Base-by-base conservation (phyloP, 2,888 invertebrate genomes). In the Diachrysia chrysitis region DNA sequence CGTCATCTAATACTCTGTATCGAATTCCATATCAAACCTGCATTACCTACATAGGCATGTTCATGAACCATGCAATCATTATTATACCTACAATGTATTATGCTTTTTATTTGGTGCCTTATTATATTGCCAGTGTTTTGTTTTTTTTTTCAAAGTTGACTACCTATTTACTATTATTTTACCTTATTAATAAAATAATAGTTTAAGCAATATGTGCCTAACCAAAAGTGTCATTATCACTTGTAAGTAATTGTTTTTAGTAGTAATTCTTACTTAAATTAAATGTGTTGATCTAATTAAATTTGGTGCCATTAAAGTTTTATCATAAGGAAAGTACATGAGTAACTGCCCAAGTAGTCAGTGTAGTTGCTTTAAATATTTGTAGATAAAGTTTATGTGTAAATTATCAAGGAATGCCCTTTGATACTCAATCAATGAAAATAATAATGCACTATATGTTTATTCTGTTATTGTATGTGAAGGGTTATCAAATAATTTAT, bases 401-500 rank as follows among this genome's bases (percentile, higher is more conserved):
- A 12, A 51, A 51, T 51, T 51, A 51, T 51, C 48, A 12, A 51
- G 48, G 10, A 12, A 19, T 51, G 48, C 48, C 19, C 48, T 51
- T 51, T 51, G 48, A 51, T 42, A 42, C 48, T 21, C 21, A 19
- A 53, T 63, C 73, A 60, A 73, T 66, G 53, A 58, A 72, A 67
- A 64, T 56, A 46, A 58, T 53, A 58, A 58, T 37, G 21, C 48
- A 67, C 54, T 21, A 55, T 57, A 61, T 67, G 51, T 67, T 58
- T 32, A 73, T 56, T 56, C 53, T 62, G 63, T 73, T 78, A 78
- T 73, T 81, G 59, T 32, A 64, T 63, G 48, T 59, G 9, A 58
- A 54, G 62, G 74, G 78, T 75, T 73, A 75, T 75, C 78, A 67
- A 61, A 59, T 59, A 59, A 56, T 62, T 62, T 68, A 78, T 73